phyloP scores from a whole-genome alignment of 1,140 invertebrate genomes.

The Piezodorus guildinii region DNA sequence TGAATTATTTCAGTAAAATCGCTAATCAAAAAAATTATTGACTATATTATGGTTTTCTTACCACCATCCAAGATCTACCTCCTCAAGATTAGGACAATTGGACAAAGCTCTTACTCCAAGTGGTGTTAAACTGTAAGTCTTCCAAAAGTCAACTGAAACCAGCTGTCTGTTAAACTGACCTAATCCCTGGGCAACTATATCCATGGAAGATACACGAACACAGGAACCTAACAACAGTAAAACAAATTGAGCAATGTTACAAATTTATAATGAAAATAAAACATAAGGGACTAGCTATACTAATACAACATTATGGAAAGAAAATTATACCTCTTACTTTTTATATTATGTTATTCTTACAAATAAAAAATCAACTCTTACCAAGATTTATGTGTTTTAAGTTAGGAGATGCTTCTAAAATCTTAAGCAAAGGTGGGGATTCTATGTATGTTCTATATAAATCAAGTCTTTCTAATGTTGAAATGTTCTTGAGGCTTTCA shows the following conservation, averaged over 20 bases:
- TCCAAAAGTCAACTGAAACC: constrained; percentile 74
- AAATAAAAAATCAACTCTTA: constrained; percentile 31
- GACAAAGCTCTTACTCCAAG: constrained; percentile 54
- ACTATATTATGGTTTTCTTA: constrained; percentile 36
- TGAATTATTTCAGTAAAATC: no score
- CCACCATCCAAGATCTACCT: constrained; percentile 86
- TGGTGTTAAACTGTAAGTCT: constrained; percentile 58
- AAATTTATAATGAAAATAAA: no score
- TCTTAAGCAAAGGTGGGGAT: constrained; percentile 46
- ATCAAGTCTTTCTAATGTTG: constrained; percentile 57
- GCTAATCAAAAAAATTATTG: no score
- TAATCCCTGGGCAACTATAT: constrained; percentile 53
- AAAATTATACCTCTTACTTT: no score
- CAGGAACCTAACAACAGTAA: constrained; percentile 34
- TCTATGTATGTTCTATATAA: constrained; percentile 60
- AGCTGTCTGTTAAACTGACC: constrained; percentile 51
- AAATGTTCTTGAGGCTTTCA: constrained; percentile 44
- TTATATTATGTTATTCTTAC: no score
- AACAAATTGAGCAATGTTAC: no score
- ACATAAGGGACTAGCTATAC: no score
- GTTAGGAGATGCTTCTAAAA: constrained; percentile 50
- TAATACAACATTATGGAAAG: no score
- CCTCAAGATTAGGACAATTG: constrained; percentile 56
- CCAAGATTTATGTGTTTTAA: constrained; percentile 62
- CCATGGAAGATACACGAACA: constrained; percentile 47